Percentiles rank a stretch among this genome's conserved stretches.
Evolutionary conservation across 2,888 invertebrate species (phyloP).

Genomic region (Athrips mouffetella): DNA sequence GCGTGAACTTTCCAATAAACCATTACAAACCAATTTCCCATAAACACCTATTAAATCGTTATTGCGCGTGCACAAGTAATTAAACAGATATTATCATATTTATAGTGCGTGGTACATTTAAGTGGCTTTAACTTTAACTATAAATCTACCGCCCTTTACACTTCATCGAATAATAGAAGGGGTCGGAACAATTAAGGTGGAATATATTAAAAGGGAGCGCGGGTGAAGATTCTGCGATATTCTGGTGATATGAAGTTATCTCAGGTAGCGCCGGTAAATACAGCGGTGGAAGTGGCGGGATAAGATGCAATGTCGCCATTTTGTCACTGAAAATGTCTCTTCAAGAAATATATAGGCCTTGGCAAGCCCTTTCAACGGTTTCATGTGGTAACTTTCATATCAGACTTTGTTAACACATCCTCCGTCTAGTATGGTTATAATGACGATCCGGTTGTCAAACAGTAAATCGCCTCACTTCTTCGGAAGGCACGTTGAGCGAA

Average conservation of each 20-base stretch:
- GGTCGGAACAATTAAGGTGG: slow-evolving; percentile 62
- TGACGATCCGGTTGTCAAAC: no score
- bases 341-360: no score
- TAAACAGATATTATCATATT: slow-evolving; percentile 53
- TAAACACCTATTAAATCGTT: slow-evolving; percentile 26
- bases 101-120: slow-evolving; percentile 44
- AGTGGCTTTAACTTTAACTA: slow-evolving; percentile 55
- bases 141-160: slow-evolving; percentile 68
- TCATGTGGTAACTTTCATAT: no score
- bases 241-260: slow-evolving; percentile 58
- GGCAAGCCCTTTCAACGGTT: no score
- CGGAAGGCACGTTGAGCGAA: no score
- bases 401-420: no score
- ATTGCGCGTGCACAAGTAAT: slow-evolving; percentile 41
- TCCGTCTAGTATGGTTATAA: no score
- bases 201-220: slow-evolving; percentile 49
- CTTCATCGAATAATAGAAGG: slow-evolving; percentile 66
- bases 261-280: slow-evolving; percentile 51
- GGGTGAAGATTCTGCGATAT: slow-evolving; percentile 38
- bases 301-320: slow-evolving; percentile 37
- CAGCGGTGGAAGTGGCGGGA: slow-evolving; percentile 35
- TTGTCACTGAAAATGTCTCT: no score
- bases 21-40: slow-evolving; percentile 20
- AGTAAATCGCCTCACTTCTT: no score
- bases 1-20: background rate